These are phyloP conservation scores for Halichoeres trimaculatus DNA, from an alignment of 2,113 vertebrate species.

Conservation along the genomic window DNA sequence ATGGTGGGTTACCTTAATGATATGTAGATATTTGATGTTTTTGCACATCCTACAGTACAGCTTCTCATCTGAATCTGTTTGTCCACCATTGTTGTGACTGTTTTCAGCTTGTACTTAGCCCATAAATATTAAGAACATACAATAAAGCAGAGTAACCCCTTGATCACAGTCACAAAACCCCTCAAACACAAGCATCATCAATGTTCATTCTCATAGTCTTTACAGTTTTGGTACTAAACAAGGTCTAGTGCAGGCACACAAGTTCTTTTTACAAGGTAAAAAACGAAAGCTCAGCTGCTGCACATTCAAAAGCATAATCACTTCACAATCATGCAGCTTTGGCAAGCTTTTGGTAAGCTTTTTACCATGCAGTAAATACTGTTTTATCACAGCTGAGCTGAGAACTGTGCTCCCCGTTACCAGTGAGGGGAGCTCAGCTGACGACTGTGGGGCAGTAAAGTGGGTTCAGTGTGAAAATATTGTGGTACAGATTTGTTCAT, in stretches of 20 bases:
- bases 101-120: background rate
- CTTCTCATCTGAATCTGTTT: slow-evolving; percentile 6
- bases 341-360: slow-evolving; percentile 1
- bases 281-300: background rate
- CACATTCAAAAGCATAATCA: background rate
- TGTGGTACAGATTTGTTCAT: background rate
- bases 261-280: background rate
- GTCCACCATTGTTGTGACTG: background rate
- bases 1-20: slow-evolving; percentile 20
- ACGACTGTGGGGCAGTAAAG: background rate
- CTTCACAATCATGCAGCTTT: background rate
- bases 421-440: slow-evolving; percentile 1
- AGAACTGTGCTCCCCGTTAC: background rate
- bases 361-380: slow-evolving; percentile 2
- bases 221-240: no score
- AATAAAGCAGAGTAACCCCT: background rate
- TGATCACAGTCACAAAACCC: background rate
- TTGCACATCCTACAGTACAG: background rate
- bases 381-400: background rate
- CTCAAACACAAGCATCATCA: background rate
- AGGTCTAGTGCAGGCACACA: background rate
- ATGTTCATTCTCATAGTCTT: background rate
- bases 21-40: background rate
- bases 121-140: slow-evolving; percentile 17
- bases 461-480: background rate